A percentile compares a stretch with the other conserved stretches of the same genome.
These are phyloP conservation scores for Cossypha dichroa DNA, from an alignment of 2,797 vertebrate species.

Conservation along the genomic window DNA sequence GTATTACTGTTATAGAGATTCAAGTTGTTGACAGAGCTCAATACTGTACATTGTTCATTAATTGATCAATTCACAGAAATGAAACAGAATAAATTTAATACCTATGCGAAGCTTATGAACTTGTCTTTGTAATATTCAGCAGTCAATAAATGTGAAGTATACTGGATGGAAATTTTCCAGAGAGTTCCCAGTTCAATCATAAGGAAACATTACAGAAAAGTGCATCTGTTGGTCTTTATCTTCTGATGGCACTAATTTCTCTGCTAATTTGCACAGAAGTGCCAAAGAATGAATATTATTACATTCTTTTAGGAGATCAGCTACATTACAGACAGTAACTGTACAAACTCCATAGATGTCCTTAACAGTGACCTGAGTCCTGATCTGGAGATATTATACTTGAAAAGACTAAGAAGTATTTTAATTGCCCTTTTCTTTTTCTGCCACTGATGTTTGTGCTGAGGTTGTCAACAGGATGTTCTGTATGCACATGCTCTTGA, in stretches of 20 bases:
- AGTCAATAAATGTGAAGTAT: neutral
- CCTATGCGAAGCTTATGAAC: neutral
- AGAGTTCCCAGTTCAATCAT: neutral
- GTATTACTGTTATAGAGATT: neutral
- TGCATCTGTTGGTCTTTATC: neutral
- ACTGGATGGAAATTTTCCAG: neutral
- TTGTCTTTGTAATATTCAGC: neutral
- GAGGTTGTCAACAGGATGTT: conserved; percentile 10
- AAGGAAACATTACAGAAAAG: neutral
- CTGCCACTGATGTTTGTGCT: neutral
- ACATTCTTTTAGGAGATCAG: neutral
- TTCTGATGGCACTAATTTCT: neutral
- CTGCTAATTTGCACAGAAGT: neutral
- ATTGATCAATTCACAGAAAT: neutral
- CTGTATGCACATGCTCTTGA: neutral
- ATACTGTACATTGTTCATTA: neutral
- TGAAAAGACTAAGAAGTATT: neutral
- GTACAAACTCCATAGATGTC: neutral
- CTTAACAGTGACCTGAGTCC: neutral
- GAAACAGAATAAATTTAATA: neutral
- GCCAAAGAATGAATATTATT: neutral
- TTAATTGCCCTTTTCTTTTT: neutral
- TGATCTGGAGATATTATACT: neutral
- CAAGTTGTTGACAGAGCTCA: neutral
- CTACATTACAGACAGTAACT: neutral